phyloP scores from a whole-genome alignment of 2,113 vertebrate genomes.

The Aldabrachelys gigantea region DNA sequence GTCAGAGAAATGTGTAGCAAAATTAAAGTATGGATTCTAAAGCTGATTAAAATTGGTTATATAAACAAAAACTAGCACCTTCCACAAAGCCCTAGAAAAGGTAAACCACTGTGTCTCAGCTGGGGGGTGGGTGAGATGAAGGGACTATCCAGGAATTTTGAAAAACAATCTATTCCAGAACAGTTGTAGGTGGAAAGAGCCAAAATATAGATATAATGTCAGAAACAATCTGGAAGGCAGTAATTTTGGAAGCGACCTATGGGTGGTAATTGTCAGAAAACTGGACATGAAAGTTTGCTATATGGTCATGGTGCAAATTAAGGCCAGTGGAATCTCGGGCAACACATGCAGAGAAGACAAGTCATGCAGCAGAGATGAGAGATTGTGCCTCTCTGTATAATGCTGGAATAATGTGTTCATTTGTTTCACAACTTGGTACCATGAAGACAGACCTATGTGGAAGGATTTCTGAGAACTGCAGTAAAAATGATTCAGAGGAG shows the following conservation, averaged over 20 bases:
- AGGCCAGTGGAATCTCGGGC: not conserved
- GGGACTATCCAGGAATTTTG: not conserved
- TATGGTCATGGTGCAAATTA: slow-evolving; percentile 16
- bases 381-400: not conserved
- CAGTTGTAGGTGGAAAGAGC: not conserved
- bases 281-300: not conserved
- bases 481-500: slow-evolving; percentile 3
- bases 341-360: slow-evolving; percentile 8
- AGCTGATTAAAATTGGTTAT: not conserved
- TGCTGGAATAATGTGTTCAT: slow-evolving; percentile 25
- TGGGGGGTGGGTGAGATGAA: not conserved
- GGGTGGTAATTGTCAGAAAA: not conserved
- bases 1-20: not conserved
- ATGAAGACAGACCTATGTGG: slow-evolving; percentile 35
- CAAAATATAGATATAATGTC: not conserved
- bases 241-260: not conserved
- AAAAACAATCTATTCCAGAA: not conserved
- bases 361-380: slow-evolving; percentile 6
- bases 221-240: not conserved
- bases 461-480: slow-evolving; percentile 28
- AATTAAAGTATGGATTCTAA: not conserved
- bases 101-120: not conserved
- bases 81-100: not conserved
- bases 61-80: not conserved
- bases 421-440: slow-evolving; percentile 24